These are phyloP conservation scores for Heterochromis multidens DNA, from an alignment of 2,113 vertebrate genomes.

Conservation along the genomic window DNA sequence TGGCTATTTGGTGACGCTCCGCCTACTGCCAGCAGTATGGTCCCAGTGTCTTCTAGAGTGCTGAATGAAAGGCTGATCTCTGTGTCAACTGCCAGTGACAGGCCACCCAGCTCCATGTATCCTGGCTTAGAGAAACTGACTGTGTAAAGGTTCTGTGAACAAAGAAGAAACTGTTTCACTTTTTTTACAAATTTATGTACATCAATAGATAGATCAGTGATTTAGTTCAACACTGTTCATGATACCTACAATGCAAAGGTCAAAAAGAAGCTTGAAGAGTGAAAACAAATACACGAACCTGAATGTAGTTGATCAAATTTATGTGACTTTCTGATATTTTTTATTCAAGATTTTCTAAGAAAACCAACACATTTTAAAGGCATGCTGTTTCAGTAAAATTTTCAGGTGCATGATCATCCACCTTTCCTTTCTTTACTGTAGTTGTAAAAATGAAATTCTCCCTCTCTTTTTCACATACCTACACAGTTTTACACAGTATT, in stretches of 20 bases:
- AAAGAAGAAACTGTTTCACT: neutral
- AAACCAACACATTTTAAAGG: neutral
- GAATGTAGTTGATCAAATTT: neutral
- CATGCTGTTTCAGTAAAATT: neutral
- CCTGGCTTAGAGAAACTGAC: conserved; percentile 92
- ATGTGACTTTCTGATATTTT: neutral
- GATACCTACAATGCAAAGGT: neutral
- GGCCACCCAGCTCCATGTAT: conserved; percentile 84
- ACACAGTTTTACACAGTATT: neutral
- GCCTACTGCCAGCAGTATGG: conserved; percentile 86
- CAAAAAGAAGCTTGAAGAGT: neutral
- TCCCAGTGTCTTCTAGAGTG: conserved; percentile 87
- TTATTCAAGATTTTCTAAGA: neutral
- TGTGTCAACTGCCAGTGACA: conserved; percentile 78
- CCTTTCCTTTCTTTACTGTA: neutral
- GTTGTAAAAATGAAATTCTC: neutral
- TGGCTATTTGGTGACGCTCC: conserved; percentile 30
- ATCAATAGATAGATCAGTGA: neutral
- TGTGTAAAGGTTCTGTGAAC: conserved; percentile 86
- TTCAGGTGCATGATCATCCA: neutral
- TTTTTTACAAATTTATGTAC: neutral
- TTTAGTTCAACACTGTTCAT: neutral
- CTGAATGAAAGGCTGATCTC: conserved; percentile 98
- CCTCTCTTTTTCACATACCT: neutral
- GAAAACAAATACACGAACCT: neutral